Evolutionary conservation across 2,113 vertebrate species (phyloP).

Genomic region (Muscicapa adusta): DNA sequence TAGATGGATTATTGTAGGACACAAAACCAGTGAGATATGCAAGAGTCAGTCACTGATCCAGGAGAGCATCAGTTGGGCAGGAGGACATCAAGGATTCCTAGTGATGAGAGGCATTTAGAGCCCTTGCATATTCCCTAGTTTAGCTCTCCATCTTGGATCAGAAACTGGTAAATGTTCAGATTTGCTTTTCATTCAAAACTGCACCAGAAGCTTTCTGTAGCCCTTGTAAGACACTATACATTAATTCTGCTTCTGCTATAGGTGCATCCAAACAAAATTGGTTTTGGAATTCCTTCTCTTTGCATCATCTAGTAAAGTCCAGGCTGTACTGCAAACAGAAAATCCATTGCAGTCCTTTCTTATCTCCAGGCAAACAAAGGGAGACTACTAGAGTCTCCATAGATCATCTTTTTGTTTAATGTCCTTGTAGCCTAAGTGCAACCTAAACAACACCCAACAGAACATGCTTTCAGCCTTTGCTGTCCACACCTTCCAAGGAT

Average conservation of each 20-base stretch:
- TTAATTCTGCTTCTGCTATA: background rate
- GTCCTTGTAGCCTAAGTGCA: background rate
- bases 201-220: background rate
- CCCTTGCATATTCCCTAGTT: background rate
- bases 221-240: background rate
- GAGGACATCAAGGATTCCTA: background rate
- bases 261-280: background rate
- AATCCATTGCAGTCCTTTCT: background rate
- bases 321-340: background rate
- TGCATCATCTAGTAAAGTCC: background rate
- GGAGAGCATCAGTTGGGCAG: background rate
- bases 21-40: background rate
- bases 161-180: background rate
- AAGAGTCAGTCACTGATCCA: background rate
- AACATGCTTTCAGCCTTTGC: background rate
- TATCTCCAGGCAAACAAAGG: background rate
- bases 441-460: background rate
- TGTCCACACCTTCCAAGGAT: background rate
- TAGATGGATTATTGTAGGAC: background rate
- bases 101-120: background rate
- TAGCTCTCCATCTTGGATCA: background rate
- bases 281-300: background rate
- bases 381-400: background rate
- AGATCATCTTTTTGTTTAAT: background rate
- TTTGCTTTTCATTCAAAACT: background rate